A percentile compares a stretch with the other conserved stretches of the same genome.
phyloP scores from a whole-genome alignment of 2,888 invertebrate species.

The Campoplex nolae region DNA sequence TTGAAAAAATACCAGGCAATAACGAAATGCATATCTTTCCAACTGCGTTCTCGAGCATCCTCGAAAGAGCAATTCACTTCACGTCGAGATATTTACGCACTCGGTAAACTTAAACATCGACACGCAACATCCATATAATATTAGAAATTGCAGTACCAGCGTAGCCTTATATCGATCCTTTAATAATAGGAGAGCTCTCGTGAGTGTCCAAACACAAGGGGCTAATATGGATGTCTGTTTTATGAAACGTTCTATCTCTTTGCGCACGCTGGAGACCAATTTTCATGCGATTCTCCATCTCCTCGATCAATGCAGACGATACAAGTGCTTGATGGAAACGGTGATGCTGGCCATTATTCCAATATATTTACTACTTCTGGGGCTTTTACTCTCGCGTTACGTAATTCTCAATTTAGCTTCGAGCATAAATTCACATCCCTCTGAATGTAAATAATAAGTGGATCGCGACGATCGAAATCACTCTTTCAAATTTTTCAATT shows the following conservation, averaged over 20 bases:
- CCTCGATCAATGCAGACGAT: background rate
- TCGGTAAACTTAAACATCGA: background rate
- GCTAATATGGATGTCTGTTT: constrained; percentile 79
- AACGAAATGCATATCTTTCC: constrained; percentile 69
- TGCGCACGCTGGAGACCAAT: constrained; percentile 76
- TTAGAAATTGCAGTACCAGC: background rate
- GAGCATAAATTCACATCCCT: background rate
- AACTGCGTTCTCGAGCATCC: constrained; percentile 57
- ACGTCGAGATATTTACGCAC: constrained; percentile 69
- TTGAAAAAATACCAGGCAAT: constrained; percentile 56
- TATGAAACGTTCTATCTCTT: constrained; percentile 81
- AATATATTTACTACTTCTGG: background rate
- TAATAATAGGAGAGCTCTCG: constrained; percentile 19
- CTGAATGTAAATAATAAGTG: background rate
- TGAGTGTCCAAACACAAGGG: constrained; percentile 52
- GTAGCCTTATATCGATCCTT: background rate
- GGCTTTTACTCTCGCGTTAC: background rate
- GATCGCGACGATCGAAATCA: background rate
- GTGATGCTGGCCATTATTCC: background rate
- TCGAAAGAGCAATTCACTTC: constrained; percentile 45
- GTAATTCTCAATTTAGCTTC: background rate
- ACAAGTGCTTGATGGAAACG: background rate
- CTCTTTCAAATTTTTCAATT: background rate
- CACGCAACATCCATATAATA: background rate
- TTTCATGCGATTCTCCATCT: constrained; percentile 75